Conservation (phyloP, 2,888 invertebrate genomes). For the Aporophyla lueneburgensis region DNA sequence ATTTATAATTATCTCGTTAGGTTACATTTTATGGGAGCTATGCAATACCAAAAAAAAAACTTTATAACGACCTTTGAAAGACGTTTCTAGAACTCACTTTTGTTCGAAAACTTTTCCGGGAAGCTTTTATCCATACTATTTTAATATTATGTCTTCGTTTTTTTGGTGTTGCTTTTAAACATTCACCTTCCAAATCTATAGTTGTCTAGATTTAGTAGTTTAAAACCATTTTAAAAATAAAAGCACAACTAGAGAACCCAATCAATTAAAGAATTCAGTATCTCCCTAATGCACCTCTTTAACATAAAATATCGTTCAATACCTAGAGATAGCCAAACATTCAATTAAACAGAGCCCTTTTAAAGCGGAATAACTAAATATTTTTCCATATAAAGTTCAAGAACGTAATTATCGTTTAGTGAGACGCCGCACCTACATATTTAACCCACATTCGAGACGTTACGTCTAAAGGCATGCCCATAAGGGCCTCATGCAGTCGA, state of each 20-base stretch:
- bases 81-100: not conserved
- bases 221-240: not conserved
- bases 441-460: constrained; percentile 54
- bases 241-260: too few relatives aligned
- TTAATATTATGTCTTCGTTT: not conserved
- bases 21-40: not conserved
- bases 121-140: not conserved
- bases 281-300: not conserved
- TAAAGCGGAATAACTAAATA: constrained; percentile 11
- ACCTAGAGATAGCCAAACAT: not conserved
- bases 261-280: not conserved
- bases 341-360: not conserved
- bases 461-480: constrained; percentile 43
- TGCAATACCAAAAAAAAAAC: not conserved
- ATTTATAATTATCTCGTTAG: constrained; percentile 7
- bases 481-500: constrained; percentile 35
- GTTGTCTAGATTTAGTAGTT: too few relatives aligned
- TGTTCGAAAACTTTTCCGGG: not conserved
- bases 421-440: constrained; percentile 45
- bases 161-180: not conserved
- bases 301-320: not conserved
- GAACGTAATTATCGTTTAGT: constrained; percentile 38
- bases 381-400: constrained; percentile 61
- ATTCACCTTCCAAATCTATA: not conserved
- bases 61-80: not conserved